phyloP scores from a whole-genome alignment of 2,113 vertebrate genomes.

The Dicentrarchus labrax region DNA sequence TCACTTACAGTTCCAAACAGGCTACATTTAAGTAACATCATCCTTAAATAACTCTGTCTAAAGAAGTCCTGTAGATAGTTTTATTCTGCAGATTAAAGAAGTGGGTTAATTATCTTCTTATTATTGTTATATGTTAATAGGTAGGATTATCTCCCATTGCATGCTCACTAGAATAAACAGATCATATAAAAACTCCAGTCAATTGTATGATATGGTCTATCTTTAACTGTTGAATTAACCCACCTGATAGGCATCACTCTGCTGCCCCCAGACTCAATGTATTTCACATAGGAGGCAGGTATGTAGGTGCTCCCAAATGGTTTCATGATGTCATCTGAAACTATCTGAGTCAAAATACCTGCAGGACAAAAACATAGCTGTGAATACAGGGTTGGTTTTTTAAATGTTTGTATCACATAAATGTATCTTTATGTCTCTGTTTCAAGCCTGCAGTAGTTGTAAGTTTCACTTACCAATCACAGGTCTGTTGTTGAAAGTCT shows the following conservation, averaged over 20 bases:
- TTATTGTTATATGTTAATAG: background rate
- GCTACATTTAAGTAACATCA: background rate
- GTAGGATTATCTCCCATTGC: background rate
- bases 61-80: background rate
- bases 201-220: background rate
- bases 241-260: conserved; percentile 87
- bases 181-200: background rate
- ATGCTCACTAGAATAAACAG: background rate
- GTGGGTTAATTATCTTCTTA: too few relatives aligned
- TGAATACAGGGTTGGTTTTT: background rate
- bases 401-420: background rate
- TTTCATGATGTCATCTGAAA: conserved; percentile 75
- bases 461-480: conserved; percentile 74
- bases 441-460: background rate
- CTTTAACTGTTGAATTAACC: background rate
- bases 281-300: conserved; percentile 86
- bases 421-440: background rate
- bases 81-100: background rate
- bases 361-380: conserved; percentile 11
- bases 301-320: conserved; percentile 85
- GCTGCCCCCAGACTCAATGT: conserved; percentile 85
- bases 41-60: background rate
- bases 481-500: conserved; percentile 73
- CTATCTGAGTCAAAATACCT: conserved; percentile 86
- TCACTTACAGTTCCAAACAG: background rate